A percentile compares a stretch with the other conserved stretches of the same genome.
These are phyloP conservation scores for Poecilobothrus nobilitatus DNA, from an alignment of 2,888 invertebrate genomes.

Conservation along the genomic window DNA sequence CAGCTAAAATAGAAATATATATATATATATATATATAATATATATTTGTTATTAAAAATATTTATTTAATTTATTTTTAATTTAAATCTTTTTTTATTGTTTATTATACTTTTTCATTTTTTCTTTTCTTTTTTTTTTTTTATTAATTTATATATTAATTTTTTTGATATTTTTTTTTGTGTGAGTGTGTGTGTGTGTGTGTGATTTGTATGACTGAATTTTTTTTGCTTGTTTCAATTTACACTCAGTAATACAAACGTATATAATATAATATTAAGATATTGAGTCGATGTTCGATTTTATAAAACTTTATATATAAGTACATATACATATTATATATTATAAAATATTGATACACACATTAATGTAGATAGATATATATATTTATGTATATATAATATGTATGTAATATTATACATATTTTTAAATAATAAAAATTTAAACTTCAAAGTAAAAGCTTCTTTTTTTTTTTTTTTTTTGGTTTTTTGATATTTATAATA, in stretches of 20 bases:
- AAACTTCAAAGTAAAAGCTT: too few relatives aligned
- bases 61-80: neutral
- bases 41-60: too few relatives aligned
- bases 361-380: too few relatives aligned
- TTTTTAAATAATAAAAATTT: too few relatives aligned
- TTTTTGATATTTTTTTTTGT: neutral
- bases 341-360: too few relatives aligned
- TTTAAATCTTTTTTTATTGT: neutral
- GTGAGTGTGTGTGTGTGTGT: neutral
- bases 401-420: too few relatives aligned
- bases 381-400: too few relatives aligned
- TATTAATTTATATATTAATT: neutral
- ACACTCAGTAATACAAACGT: conserved; percentile 1
- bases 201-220: too few relatives aligned
- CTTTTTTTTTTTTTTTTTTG: too few relatives aligned
- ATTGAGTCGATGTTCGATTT: neutral
- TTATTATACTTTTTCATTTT: too few relatives aligned
- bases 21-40: neutral
- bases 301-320: neutral
- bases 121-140: neutral
- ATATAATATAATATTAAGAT: neutral
- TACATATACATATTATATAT: too few relatives aligned
- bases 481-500: too few relatives aligned
- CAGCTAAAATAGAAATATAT: conserved; percentile 12
- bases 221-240: neutral